These are phyloP conservation scores for Manis crassicaudata DNA, from an alignment of 2,797 vertebrate species.

Conservation along the genomic window DNA sequence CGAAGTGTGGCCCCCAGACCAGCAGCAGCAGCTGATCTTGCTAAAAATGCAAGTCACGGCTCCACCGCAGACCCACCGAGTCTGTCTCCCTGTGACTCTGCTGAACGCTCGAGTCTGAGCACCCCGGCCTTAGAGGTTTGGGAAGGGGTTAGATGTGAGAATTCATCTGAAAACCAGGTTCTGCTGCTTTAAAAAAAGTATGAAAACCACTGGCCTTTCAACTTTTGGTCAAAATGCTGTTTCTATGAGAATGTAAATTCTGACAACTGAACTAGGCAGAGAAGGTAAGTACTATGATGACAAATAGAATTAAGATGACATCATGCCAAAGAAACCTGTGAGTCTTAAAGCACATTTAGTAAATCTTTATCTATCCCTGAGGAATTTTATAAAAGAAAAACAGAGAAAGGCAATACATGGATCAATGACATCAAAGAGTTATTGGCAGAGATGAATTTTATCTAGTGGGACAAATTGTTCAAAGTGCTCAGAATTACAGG, in stretches of 20 bases:
- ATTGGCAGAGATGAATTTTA: background rate
- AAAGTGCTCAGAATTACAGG: background rate
- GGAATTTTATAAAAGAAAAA: background rate
- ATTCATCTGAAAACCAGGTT: constrained; percentile 9
- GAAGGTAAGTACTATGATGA: background rate
- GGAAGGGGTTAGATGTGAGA: background rate
- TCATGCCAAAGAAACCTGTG: background rate
- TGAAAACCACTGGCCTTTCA: background rate
- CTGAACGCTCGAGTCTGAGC: background rate
- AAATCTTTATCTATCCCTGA: background rate
- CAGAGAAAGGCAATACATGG: background rate
- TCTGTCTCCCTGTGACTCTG: background rate
- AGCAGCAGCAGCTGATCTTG: background rate
- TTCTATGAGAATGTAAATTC: background rate
- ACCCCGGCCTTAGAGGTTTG: background rate
- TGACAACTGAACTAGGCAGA: background rate
- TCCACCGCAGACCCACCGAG: background rate
- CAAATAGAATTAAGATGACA: background rate
- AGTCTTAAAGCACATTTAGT: background rate
- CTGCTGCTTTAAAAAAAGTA: constrained; percentile 2
- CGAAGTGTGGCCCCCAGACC: too few relatives aligned
- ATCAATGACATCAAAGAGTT: background rate
- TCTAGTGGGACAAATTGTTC: background rate
- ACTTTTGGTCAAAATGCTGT: background rate
- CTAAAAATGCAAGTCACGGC: background rate